Conservation (phyloP, 2,113 vertebrate species). For the Syrrhaptes paradoxus region DNA sequence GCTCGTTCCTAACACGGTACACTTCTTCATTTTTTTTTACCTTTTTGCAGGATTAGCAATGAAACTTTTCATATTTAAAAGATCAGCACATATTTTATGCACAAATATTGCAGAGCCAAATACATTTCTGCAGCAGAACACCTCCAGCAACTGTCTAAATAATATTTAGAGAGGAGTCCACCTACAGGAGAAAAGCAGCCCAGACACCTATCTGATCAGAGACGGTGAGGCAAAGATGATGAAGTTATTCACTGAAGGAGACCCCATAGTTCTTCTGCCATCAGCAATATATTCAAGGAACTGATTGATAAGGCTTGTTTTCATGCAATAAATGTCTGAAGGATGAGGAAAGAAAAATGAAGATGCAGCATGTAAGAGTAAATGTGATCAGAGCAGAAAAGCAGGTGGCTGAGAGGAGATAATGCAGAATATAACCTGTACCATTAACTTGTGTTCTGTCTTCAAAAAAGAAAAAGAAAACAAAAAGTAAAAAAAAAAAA, state of each 20-base stretch:
- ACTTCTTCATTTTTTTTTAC: background rate
- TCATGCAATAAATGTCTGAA: background rate
- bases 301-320: conserved; percentile 45
- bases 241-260: conserved; percentile 8
- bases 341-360: background rate
- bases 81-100: conserved; percentile 32
- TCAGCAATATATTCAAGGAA: conserved; percentile 38
- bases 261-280: background rate
- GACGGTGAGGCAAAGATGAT: background rate
- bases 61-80: conserved; percentile 30
- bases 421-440: background rate
- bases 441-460: background rate
- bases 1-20: background rate
- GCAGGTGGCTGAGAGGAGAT: background rate
- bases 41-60: background rate
- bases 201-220: conserved; percentile 14
- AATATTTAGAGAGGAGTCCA: conserved; percentile 38
- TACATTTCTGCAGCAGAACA: conserved; percentile 13
- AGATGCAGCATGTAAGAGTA: background rate
- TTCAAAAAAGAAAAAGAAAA: background rate
- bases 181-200: background rate
- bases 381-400: background rate
- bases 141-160: conserved; percentile 13
- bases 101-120: background rate
- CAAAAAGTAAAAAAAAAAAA: background rate